Evolutionary conservation across 2,797 vertebrate genomes (phyloP).

Genomic region (Toxotes lorentzi): DNA sequence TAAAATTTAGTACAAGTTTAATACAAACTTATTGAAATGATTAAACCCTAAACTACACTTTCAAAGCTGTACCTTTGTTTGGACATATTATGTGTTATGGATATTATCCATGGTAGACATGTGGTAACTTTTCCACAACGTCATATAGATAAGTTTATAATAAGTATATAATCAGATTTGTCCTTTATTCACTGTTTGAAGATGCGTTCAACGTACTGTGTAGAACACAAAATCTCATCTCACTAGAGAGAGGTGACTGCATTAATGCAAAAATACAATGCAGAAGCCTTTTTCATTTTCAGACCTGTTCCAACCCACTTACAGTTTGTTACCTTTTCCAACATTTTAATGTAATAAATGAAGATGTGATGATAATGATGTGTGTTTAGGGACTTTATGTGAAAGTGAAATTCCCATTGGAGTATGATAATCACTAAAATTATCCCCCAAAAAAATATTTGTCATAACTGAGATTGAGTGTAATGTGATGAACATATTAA

Average conservation of each 20-base stretch:
- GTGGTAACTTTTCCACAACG: background rate
- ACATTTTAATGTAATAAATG: background rate
- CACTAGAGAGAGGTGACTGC: no score
- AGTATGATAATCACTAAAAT: no score
- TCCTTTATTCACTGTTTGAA: background rate
- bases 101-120: background rate
- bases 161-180: background rate
- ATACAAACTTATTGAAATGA: background rate
- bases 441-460: no score
- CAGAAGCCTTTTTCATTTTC: background rate
- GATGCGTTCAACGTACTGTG: background rate
- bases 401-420: no score
- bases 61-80: background rate
- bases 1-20: constrained; percentile 56
- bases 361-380: no score
- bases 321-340: background rate
- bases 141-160: background rate
- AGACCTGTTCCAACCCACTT: background rate
- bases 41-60: background rate
- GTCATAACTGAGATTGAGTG: no score
- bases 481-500: no score
- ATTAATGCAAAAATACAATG: background rate
- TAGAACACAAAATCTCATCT: no score
- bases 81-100: background rate
- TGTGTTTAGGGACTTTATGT: no score